Percentiles rank a stretch among this genome's conserved stretches.
phyloP scores from a whole-genome alignment of 2,888 invertebrate species.

The Megalurothrips usitatus region DNA sequence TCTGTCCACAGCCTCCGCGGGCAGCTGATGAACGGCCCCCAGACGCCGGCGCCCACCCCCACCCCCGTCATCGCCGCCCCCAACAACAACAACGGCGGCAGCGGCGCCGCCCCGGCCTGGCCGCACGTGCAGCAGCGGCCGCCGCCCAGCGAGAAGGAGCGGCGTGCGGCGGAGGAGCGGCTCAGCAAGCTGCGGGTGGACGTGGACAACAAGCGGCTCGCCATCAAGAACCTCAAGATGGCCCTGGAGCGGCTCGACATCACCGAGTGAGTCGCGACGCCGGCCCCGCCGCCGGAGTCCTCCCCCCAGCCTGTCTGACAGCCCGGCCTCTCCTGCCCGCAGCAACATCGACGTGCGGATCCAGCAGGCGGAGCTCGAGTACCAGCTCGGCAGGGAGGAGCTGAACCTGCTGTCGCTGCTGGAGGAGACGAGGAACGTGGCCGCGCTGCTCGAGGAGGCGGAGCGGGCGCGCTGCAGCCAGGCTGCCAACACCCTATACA shows the following conservation, averaged over 20 bases:
- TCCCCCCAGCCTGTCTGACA: not conserved
- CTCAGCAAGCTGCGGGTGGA: constrained; percentile 60
- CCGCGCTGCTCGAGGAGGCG: constrained; percentile 69
- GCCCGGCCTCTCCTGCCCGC: constrained; percentile 40
- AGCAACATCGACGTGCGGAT: constrained; percentile 87
- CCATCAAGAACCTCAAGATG: constrained; percentile 75
- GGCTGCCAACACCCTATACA: constrained; percentile 55
- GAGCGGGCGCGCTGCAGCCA: constrained; percentile 49
- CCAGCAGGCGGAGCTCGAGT: constrained; percentile 85
- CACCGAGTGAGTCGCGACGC: constrained; percentile 66
- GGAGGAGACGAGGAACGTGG: constrained; percentile 76
- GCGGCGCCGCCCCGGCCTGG: constrained; percentile 13
- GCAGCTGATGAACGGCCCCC: constrained; percentile 56
- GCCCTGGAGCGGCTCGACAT: constrained; percentile 78
- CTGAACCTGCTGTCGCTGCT: constrained; percentile 76
- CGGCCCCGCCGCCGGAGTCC: not conserved
- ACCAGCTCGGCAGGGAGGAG: constrained; percentile 82
- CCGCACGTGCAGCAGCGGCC: constrained; percentile 42
- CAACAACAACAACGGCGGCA: not conserved
- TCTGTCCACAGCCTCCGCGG: constrained; percentile 54
- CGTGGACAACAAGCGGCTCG: constrained; percentile 69
- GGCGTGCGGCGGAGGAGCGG: constrained; percentile 57
- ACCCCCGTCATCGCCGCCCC: not conserved
- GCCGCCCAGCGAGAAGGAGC: constrained; percentile 53
- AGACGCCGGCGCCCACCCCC: constrained; percentile 44